Percentiles rank a stretch among this genome's conserved stretches.
These are phyloP conservation scores for Fundulus diaphanus DNA, from an alignment of 2,797 vertebrate genomes.

Conservation along the genomic window DNA sequence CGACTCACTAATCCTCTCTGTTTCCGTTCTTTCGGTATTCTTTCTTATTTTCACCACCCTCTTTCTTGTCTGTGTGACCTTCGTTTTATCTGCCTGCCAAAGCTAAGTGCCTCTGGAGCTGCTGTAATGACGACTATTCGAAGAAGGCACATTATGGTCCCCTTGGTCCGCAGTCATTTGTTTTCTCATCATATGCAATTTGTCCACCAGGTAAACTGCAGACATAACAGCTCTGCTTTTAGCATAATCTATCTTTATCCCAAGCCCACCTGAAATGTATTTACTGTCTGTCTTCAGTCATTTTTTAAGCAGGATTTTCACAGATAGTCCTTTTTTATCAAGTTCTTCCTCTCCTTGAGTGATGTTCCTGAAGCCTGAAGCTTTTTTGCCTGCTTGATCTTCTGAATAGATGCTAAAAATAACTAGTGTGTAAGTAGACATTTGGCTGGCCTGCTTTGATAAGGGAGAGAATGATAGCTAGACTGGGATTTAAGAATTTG, in stretches of 20 bases:
- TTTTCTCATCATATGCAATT: conserved; percentile 47
- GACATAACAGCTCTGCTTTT: conserved; percentile 39
- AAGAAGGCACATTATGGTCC: conserved; percentile 50
- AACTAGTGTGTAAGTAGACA: conserved; percentile 56
- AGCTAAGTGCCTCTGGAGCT: conserved; percentile 41
- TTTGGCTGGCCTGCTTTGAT: conserved; percentile 62
- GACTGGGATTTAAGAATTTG: conserved; percentile 38
- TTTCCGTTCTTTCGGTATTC: conserved; percentile 37
- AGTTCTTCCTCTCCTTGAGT: conserved; percentile 13
- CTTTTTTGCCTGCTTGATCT: conserved; percentile 47
- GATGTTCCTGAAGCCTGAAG: conserved; percentile 46
- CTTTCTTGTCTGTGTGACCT: conserved; percentile 59
- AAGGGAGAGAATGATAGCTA: conserved; percentile 52
- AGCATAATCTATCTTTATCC: conserved; percentile 35
- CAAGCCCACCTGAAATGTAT: conserved; percentile 43
- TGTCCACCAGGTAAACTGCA: conserved; percentile 59
- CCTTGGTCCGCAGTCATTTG: conserved; percentile 64
- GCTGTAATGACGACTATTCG: conserved; percentile 41
- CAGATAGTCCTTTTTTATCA: conserved; percentile 29
- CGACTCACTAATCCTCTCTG: conserved; percentile 54
- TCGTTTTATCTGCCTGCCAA: conserved; percentile 57
- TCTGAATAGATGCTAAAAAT: conserved; percentile 61
- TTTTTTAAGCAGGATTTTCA: conserved; percentile 46
- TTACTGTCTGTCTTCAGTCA: conserved; percentile 32
- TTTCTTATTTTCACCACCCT: conserved; percentile 46